Conservation (phyloP, 2,797 vertebrate species). For the Coracias cyanogaster region DNA sequence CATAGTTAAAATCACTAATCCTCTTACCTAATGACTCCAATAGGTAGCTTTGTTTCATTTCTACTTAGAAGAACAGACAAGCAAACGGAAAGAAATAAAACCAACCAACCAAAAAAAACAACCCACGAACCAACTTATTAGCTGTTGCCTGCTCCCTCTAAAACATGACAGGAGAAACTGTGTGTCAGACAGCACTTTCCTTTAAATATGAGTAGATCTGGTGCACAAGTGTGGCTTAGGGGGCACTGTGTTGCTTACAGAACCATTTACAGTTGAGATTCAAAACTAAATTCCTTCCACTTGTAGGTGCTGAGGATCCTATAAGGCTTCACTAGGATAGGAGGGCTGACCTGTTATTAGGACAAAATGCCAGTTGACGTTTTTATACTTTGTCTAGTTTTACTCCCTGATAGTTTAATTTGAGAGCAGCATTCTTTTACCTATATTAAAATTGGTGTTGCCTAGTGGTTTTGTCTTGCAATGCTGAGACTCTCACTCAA, state of each 20-base stretch:
- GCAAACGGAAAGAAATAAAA: neutral
- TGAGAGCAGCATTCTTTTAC: neutral
- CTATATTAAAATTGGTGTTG: neutral
- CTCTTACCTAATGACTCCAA: neutral
- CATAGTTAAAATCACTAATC: neutral
- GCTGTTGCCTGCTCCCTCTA: neutral
- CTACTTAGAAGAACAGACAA: neutral
- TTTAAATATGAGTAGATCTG: neutral
- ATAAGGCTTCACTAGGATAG: neutral
- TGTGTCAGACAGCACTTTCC: neutral
- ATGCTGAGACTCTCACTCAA: neutral
- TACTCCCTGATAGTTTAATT: neutral
- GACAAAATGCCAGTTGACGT: neutral
- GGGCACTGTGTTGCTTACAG: conserved; percentile 1
- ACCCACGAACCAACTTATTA: neutral
- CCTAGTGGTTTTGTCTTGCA: conserved; percentile 14
- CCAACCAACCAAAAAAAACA: neutral
- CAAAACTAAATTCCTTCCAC: neutral
- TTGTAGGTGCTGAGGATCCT: neutral
- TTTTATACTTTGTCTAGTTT: neutral
- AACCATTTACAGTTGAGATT: neutral
- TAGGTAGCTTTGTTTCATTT: neutral
- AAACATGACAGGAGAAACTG: neutral
- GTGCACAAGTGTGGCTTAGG: neutral
- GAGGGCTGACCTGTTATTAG: neutral